Evolutionary conservation across 2,888 invertebrate genomes (phyloP), one percentile per base, ranked within the genome.

Genomic region (Melinaea marsaeus): DNA sequence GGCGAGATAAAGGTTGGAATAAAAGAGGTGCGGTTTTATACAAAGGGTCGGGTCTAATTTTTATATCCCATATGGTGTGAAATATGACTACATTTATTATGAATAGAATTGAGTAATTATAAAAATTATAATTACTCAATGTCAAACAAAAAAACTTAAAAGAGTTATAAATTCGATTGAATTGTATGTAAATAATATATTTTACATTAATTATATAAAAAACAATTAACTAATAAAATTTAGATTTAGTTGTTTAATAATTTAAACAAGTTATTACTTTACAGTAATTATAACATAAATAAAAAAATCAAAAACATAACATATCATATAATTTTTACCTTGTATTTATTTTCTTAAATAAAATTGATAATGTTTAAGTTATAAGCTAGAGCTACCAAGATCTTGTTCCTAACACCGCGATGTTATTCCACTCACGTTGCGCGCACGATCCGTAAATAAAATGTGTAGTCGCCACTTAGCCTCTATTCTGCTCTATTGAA

Each of bases 401-500:
- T 51, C 22, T 22, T 51, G 22, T 51, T 51, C 32, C 51, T 51
- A 32, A 51, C 32, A 51, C 42, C 42, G 42, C 32, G 51, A 56
- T 45, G 58, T 66, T 58, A 66, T 66, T 63, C 66, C 57, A 51
- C 61, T 63, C 66, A 63, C 66, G 66, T 66, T 60, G 60, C 37
- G 47, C 35, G 45, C 58, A 57, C 63, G 61, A 78, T 70, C 78
- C 79, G 77, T 80, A 76, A 82, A 80, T 81, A 81, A 83, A 81
- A 79, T 79, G 77, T 79, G 77, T 77, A 73, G 74, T 71, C 75
- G 71, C 75, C 76, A 79, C 80, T 82, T 77, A 79, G 74, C 62
- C 68, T 74, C 65, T 69, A 79, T 80, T 81, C 75, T 80, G 70
- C 63, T 62, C 80, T 80, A 79, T 82, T 81, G 80, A 74, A 73